A percentile compares a stretch with the other conserved stretches of the same genome.
phyloP scores from a whole-genome alignment of 2,113 vertebrate genomes.

The Aphyosemion australe region DNA sequence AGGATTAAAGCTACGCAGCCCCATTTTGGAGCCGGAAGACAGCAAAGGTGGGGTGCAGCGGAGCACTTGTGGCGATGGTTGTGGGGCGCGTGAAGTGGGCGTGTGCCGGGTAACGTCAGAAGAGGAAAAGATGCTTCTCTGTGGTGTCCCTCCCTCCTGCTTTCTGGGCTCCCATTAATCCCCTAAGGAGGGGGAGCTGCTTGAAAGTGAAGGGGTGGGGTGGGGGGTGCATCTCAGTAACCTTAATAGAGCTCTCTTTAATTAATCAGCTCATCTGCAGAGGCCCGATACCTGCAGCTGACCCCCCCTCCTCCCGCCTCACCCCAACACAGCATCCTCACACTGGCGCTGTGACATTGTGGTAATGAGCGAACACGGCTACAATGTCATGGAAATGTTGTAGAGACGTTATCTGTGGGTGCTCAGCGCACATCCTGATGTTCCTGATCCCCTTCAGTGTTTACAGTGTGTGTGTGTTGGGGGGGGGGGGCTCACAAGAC shows the following conservation, averaged over 20 bases:
- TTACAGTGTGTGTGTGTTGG: conserved; percentile 35
- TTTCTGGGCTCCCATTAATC: conserved; percentile 54
- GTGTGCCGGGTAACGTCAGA: conserved; percentile 69
- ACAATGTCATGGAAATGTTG: conserved; percentile 81
- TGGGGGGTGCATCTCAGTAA: conserved; percentile 68
- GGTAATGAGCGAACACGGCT: conserved; percentile 78
- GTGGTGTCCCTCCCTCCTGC: conserved; percentile 3
- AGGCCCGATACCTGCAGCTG: conserved; percentile 76
- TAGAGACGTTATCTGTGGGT: conserved; percentile 76
- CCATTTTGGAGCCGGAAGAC: conserved; percentile 70
- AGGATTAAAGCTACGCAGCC: conserved; percentile 74
- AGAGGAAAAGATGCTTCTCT: conserved; percentile 59
- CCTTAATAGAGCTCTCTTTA: conserved; percentile 79
- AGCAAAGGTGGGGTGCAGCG: conserved; percentile 61
- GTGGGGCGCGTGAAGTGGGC: conserved; percentile 51
- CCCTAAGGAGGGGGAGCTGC: conserved; percentile 49
- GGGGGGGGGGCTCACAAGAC: not conserved
- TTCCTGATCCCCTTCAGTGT: conserved; percentile 80
- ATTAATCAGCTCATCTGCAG: conserved; percentile 81
- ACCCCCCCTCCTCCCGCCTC: conserved; percentile 46
- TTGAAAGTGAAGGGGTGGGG: not conserved
- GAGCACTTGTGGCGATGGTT: conserved; percentile 68
- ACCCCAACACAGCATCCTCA: conserved; percentile 70
- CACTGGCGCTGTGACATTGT: conserved; percentile 76
- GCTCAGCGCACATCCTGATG: conserved; percentile 80